Conservation (phyloP, 2,113 vertebrate species). For the Chaetorhynchus papuensis region DNA sequence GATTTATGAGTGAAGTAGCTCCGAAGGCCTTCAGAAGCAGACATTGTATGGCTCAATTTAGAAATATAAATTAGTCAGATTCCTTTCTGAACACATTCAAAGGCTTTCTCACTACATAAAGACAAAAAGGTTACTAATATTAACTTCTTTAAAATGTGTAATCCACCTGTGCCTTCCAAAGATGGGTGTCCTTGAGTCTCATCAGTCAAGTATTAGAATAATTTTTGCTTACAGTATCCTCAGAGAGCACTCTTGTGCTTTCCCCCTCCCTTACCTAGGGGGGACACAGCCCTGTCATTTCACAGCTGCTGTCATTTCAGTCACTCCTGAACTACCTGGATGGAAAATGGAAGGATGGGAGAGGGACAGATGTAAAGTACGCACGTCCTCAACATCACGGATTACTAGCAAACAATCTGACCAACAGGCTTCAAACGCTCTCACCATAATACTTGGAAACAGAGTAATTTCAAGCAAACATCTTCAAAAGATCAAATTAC, state of each 20-base stretch:
- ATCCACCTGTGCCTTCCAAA: not conserved
- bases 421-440: not conserved
- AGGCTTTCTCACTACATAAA: slow-evolving; percentile 10
- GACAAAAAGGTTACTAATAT: not conserved
- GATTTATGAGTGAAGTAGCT: slow-evolving; percentile 8
- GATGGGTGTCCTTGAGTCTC: not conserved
- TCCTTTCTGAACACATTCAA: slow-evolving; percentile 37
- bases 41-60: slow-evolving; percentile 19
- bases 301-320: not conserved
- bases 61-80: slow-evolving; percentile 32
- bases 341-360: not conserved
- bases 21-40: slow-evolving; percentile 27
- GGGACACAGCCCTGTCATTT: not conserved
- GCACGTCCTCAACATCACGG: accelerated
- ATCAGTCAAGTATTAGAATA: not conserved
- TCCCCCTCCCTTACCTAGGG: not conserved
- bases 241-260: not conserved
- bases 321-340: not conserved
- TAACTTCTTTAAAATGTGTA: not conserved
- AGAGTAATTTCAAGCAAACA: not conserved
- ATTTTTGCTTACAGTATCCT: not conserved
- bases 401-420: not conserved
- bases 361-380: not conserved
- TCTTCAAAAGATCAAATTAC: not conserved
- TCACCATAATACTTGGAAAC: not conserved